Conservation (phyloP, 2,113 vertebrate species). For the Gadus macrocephalus region DNA sequence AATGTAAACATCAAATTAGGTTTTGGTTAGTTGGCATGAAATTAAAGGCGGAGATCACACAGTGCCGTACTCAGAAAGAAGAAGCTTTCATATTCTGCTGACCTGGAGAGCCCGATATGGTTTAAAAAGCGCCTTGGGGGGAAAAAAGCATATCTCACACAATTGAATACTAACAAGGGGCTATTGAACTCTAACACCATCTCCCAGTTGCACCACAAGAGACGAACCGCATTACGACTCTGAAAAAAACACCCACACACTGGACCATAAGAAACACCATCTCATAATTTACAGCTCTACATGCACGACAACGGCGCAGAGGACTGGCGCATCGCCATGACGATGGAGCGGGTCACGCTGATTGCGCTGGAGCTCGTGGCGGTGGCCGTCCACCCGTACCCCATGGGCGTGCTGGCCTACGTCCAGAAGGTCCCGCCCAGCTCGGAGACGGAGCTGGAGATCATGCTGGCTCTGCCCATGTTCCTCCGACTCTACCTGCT, state of each 20-base stretch:
- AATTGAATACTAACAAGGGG: too few relatives aligned
- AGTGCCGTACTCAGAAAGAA: too few relatives aligned
- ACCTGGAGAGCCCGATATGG: too few relatives aligned
- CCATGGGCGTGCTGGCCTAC: conserved; percentile 62
- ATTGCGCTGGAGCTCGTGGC: conserved; percentile 84
- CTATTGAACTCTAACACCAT: too few relatives aligned
- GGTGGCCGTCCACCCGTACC: conserved; percentile 88
- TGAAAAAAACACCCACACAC: neutral
- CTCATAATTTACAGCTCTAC: conserved; percentile 75
- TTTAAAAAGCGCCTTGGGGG: too few relatives aligned
- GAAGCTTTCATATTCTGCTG: too few relatives aligned
- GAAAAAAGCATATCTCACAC: too few relatives aligned
- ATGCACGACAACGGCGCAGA: conserved; percentile 90
- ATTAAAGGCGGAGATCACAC: too few relatives aligned
- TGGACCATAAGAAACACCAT: too few relatives aligned
- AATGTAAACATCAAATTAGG: too few relatives aligned
- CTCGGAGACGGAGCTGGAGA: conserved; percentile 85
- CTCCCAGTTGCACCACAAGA: too few relatives aligned
- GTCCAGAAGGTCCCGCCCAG: conserved; percentile 71
- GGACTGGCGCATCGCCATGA: conserved; percentile 95
- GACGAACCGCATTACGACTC: neutral
- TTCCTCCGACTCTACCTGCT: conserved; percentile 93
- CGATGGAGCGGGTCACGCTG: conserved; percentile 82
- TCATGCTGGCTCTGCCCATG: conserved; percentile 92
- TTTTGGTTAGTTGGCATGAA: too few relatives aligned